Evolutionary conservation across 2,888 invertebrate species (phyloP).

Genomic region (Syrphus vitripennis): DNA sequence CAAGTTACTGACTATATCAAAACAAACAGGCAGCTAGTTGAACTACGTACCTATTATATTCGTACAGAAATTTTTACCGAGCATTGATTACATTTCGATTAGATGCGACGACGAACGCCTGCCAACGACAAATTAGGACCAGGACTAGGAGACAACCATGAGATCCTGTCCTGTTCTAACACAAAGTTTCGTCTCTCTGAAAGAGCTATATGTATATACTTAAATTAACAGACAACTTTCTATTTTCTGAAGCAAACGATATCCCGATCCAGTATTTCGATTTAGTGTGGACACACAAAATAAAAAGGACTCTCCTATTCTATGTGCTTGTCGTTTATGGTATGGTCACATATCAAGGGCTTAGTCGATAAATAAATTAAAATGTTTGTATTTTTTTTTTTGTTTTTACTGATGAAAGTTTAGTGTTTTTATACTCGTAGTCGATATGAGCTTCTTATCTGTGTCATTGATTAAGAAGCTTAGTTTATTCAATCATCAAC

Average conservation of each 20-base stretch:
- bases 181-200: conserved; percentile 1
- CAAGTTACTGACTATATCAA: not conserved
- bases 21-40: not conserved
- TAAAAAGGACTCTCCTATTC: not conserved
- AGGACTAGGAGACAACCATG: conserved; percentile 1
- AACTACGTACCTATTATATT: no score
- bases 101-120: conserved; percentile 25
- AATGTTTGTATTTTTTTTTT: conserved; percentile 27
- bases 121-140: not conserved
- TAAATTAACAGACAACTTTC: conserved; percentile 63
- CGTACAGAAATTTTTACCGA: conserved; percentile 40
- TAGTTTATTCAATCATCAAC: conserved; percentile 52
- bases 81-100: conserved; percentile 69
- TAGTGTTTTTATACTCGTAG: no score
- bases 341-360: conserved; percentile 59
- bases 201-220: conserved; percentile 62
- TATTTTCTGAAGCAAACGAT: conserved; percentile 47
- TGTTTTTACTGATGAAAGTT: not conserved
- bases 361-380: conserved; percentile 69
- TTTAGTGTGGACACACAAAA: not conserved
- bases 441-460: conserved; percentile 55
- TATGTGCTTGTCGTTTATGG: conserved; percentile 37
- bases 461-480: conserved; percentile 62
- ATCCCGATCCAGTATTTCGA: conserved; percentile 1
- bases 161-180: not conserved